A percentile compares a stretch with the other conserved stretches of the same genome.
Conservation (phyloP, 2,888 invertebrate genomes). For the Julus scanicus region DNA sequence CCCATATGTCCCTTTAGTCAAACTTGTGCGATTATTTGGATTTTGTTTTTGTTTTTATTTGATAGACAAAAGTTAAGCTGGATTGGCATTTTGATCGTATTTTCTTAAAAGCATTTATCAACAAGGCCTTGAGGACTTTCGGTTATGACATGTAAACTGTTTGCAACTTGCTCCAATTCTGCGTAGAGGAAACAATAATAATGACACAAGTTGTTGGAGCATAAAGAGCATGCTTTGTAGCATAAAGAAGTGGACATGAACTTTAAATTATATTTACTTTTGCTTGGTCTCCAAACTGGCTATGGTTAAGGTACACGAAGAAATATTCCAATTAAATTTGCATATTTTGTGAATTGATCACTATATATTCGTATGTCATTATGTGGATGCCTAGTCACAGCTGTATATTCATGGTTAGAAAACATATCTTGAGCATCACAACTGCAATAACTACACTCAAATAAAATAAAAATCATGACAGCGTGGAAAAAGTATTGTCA, state of each 20-base stretch:
- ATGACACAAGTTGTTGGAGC: neutral
- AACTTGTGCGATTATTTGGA: neutral
- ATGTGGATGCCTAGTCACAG: too few species aligned
- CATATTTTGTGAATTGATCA: too few species aligned
- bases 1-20: neutral
- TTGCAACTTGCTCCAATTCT: neutral
- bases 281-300: too few species aligned
- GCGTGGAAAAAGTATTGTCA: too few species aligned
- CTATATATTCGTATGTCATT: too few species aligned
- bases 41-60: neutral
- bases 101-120: neutral
- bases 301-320: too few species aligned
- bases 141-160: neutral
- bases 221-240: neutral
- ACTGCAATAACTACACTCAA: too few species aligned
- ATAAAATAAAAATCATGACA: too few species aligned
- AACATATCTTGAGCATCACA: too few species aligned
- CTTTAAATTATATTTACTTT: too few species aligned
- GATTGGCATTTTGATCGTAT: neutral
- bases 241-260: neutral
- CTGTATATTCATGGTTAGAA: too few species aligned
- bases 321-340: too few species aligned
- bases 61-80: neutral
- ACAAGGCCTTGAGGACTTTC: neutral
- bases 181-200: neutral